Conservation (phyloP, 1,140 invertebrate genomes). For the Tetramorium simillimum region DNA sequence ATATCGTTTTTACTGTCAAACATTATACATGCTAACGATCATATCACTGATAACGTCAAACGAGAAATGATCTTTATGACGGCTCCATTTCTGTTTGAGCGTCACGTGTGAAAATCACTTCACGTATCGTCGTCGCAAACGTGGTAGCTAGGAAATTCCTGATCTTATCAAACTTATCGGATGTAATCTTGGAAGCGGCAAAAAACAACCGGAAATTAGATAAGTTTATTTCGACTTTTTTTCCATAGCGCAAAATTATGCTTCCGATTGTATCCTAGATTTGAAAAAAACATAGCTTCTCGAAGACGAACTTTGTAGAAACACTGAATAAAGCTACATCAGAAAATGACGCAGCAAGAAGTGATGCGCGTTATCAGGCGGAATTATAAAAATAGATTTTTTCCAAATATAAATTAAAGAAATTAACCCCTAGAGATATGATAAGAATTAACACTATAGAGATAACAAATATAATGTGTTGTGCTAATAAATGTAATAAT, state of each 20-base stretch:
- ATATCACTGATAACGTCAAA: neutral
- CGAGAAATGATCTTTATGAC: neutral
- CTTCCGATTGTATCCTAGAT: neutral
- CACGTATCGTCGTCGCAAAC: neutral
- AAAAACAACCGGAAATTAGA: neutral
- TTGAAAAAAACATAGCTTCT: neutral
- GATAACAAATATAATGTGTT: neutral
- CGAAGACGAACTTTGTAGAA: neutral
- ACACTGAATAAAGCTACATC: too few species aligned
- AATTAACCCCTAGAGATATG: neutral
- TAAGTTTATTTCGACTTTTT: neutral
- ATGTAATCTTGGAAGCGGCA: neutral
- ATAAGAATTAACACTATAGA: neutral
- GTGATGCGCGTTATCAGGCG: neutral
- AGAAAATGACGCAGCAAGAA: conserved; percentile 5
- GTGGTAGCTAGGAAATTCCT: neutral
- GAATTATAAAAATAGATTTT: neutral
- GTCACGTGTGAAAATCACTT: neutral
- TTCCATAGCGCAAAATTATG: neutral
- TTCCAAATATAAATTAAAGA: neutral
- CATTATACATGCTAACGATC: neutral
- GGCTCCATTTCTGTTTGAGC: neutral
- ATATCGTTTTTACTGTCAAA: neutral
- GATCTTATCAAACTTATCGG: neutral
- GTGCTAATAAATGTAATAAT: neutral